Evolutionary conservation across 2,888 invertebrate genomes (phyloP), one percentile per base, ranked within the genome.

Genomic region (Loripinus fragilis): DNA sequence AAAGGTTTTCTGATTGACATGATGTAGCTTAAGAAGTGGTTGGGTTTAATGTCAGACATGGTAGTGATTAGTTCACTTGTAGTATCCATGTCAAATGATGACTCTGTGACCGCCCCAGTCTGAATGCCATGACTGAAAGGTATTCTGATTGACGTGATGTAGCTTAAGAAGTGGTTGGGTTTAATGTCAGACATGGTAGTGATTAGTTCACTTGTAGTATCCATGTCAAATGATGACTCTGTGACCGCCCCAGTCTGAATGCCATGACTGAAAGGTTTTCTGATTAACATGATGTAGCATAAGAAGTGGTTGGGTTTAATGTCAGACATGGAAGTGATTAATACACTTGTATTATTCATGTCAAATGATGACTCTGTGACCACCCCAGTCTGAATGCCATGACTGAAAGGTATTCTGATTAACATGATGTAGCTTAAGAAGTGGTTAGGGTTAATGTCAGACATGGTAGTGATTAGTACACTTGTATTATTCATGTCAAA

Each of bases 221-320:
- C 5, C 12, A 38, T 38, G 5, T 38, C 38, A 38, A 38, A 38
- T 38, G 38, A 5, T 38, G 38, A 38, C 12, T 8, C 38, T 25
- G n/a, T n/a, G n/a, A 52, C 52, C 25, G 52, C 52, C 52, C 52
- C 52, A 52, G 52, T 52, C 52, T 52, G 52, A 52, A 52, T 52
- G 23, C 3, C 25, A n/a, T 52, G 52, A 52, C 52, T 52, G 52
- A 52, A 25, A 8, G 52, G 52, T 52, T 12, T 38, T 52, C 52
- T 52, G 52, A 52, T 52, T 8, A 25, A 52, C 48, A 15, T 48
- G n/a, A 5, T 48, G 12, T 41, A 41, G 15, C 15, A 41, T 41
- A 15, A 41, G 7, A 10, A 41, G 41, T 45, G 45, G 45, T 12
- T 38, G 38, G 5, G 48, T 20, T n/a, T n/a, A n/a, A n/a, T n/a